Percentiles rank a stretch among this genome's conserved stretches.
These are phyloP conservation scores for Lepus timidus DNA, from an alignment of 2,113 vertebrate genomes.

Conservation along the genomic window DNA sequence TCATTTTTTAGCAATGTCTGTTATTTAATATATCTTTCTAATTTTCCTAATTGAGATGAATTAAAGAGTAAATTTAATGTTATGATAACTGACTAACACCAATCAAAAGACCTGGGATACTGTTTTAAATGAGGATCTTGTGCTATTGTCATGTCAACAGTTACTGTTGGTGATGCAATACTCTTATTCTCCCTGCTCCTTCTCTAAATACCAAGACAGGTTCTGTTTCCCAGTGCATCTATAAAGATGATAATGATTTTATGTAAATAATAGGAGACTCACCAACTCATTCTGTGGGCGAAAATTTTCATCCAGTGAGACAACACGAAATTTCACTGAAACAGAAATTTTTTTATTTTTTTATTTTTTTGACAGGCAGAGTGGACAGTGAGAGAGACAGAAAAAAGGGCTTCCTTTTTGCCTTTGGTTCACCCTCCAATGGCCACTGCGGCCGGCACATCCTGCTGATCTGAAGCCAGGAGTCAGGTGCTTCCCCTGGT, in stretches of 20 bases:
- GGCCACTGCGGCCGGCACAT: too few relatives aligned
- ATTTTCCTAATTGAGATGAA: background rate
- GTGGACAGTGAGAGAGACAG: too few relatives aligned
- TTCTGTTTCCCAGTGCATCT: background rate
- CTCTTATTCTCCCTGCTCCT: background rate
- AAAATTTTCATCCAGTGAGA: slow-evolving; percentile 87
- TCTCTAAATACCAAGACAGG: background rate
- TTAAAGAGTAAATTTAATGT: background rate
- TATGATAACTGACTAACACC: background rate
- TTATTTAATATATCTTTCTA: background rate
- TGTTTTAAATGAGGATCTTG: background rate
- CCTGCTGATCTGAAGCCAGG: too few relatives aligned
- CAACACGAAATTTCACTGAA: slow-evolving; percentile 87
- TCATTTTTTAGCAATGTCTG: background rate
- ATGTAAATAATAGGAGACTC: slow-evolving; percentile 57
- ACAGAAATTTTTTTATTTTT: slow-evolving; percentile 70
- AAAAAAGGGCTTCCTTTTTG: too few relatives aligned
- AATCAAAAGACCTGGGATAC: background rate
- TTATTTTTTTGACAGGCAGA: too few relatives aligned
- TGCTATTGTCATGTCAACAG: background rate
- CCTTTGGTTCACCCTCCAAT: too few relatives aligned
- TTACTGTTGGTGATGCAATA: background rate
- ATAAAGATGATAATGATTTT: background rate
- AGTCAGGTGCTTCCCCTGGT: too few relatives aligned
- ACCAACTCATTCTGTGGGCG: slow-evolving; percentile 84